Percentiles rank a stretch among this genome's conserved stretches.
Evolutionary conservation across 2,113 vertebrate genomes (phyloP).

Genomic region (Mastomys coucha): DNA sequence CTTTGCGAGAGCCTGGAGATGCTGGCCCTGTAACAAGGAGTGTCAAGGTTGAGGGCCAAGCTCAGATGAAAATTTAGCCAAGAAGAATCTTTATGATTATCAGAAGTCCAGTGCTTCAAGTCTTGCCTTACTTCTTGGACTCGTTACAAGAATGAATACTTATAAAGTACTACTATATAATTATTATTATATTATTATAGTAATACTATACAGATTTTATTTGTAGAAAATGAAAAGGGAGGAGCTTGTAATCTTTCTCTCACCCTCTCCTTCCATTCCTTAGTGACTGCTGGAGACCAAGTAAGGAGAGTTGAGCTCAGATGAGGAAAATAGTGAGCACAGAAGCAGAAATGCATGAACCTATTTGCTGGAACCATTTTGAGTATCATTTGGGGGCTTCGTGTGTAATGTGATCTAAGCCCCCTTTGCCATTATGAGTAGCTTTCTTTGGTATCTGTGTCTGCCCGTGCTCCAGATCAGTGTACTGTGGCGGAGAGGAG

Average conservation of each 20-base stretch:
- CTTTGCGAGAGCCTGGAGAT: background rate
- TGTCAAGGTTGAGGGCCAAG: background rate
- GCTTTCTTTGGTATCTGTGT: background rate
- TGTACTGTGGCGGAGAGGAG: background rate
- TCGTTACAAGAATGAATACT: background rate
- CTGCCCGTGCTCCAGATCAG: background rate
- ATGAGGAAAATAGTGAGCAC: background rate
- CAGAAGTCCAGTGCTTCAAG: background rate
- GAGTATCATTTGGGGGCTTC: background rate
- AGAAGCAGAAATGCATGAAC: background rate
- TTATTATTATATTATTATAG: too few relatives aligned
- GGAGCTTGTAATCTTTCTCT: background rate
- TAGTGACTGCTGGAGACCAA: background rate
- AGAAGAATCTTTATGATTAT: background rate
- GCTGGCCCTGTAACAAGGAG: background rate
- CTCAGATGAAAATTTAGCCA: background rate
- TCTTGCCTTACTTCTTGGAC: background rate
- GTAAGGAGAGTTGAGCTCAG: background rate
- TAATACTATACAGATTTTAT: background rate
- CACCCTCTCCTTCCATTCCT: background rate
- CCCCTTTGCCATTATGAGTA: background rate
- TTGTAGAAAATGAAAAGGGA: background rate
- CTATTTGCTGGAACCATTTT: background rate
- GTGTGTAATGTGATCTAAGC: fast-evolving
- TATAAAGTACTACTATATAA: too few relatives aligned